Base-by-base conservation (phyloP, 2,113 vertebrate species). In the Tachysurus fulvidraco region DNA sequence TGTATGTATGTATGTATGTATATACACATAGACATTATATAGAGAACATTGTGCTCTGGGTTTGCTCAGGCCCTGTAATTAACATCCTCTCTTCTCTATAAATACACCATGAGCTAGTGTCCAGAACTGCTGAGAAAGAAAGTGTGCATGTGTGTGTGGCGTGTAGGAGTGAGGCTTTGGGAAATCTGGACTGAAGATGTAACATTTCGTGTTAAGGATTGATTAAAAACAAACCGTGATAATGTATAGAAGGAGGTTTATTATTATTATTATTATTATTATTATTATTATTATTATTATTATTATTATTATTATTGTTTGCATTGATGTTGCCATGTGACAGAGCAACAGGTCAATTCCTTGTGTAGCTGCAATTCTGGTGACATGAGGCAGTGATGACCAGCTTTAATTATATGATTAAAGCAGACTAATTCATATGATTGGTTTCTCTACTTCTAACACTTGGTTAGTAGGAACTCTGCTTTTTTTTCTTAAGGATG, bases 1-100 rank as follows among this genome's bases (percentile, higher is more conserved):
- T 36, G 36, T 25, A 19, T 59, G 17, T 19, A 59, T 59, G 17
- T 57, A 57, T 19, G 52, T 73, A 36, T 36, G 65, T n/a, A 80
- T 65, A 41, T 16, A 41, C 16, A 71, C 36, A 41, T 14, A 71
- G 5, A 21, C 36, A 41, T 14, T 10, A 62, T 78, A 54, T 69
- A 7, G 11, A 23, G 9, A 71, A 80, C 52, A 57, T 14, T 77
- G 80, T 80, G 85, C 80, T 81, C 80, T 80, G 64, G 82, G 30
- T 82, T 55, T 78, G 46, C 81, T 84, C 30, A 50, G 64, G 81
- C 54, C 77, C 69, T 89, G 74, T 88, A 81, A 88, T 89, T 89
- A 88, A 88, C 87, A 88, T 89, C 86, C 84, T 73, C 25, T 82
- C 54, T 84, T 88, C 81, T 86, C 86, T 77, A 89, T 87, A 89